Percentiles rank a stretch among this genome's conserved stretches.
These are phyloP conservation scores for Panurus biarmicus DNA, from an alignment of 2,113 vertebrate genomes.

Conservation along the genomic window DNA sequence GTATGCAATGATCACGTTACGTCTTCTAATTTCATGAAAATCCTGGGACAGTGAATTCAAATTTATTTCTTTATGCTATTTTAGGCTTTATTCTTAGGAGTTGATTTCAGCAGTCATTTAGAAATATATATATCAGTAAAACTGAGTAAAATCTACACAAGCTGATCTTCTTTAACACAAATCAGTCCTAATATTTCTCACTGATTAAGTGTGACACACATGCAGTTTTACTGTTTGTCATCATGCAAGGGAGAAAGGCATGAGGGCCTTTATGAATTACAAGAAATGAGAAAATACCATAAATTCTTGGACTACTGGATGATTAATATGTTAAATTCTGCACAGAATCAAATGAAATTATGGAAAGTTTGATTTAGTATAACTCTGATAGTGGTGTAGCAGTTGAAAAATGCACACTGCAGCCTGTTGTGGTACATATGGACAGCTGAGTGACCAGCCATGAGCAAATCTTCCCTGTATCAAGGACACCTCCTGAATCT, in stretches of 20 bases:
- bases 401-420: neutral
- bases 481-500: neutral
- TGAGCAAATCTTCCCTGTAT: neutral
- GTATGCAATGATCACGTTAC: neutral
- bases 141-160: conserved; percentile 32
- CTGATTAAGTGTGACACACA: conserved; percentile 42
- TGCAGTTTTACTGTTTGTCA: neutral
- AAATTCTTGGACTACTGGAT: neutral
- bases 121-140: neutral
- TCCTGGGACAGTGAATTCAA: conserved; percentile 1
- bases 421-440: neutral
- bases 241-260: neutral
- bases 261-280: conserved; percentile 4
- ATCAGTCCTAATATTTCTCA: conserved; percentile 45
- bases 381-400: neutral
- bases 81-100: conserved; percentile 42
- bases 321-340: neutral
- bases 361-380: neutral
- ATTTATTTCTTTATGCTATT: conserved; percentile 51
- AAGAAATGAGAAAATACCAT: conserved; percentile 31
- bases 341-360: neutral
- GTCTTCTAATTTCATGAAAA: conserved; percentile 40
- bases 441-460: neutral
- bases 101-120: conserved; percentile 31
- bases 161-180: conserved; percentile 44